These are phyloP conservation scores for Macroteleia sp. DNA, from an alignment of 2,888 invertebrate species.

Conservation along the genomic window DNA sequence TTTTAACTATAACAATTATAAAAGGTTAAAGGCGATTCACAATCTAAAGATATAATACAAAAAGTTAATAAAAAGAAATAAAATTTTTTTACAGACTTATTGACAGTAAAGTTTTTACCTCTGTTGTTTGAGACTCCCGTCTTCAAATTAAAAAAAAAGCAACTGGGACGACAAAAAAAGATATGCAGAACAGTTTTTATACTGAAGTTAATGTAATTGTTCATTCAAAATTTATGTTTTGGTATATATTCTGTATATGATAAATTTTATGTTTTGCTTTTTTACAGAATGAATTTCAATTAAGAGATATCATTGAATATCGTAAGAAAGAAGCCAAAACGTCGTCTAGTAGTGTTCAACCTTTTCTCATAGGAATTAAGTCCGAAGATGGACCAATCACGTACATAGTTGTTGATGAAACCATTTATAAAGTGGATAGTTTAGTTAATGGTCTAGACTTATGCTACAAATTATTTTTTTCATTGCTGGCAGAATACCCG, in stretches of 20 bases:
- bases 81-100: slow-evolving; percentile 2
- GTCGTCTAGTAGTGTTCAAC: not conserved
- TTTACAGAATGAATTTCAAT: not conserved
- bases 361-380: slow-evolving; percentile 1
- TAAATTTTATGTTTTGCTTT: not conserved
- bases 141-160: not conserved
- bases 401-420: slow-evolving; percentile 17
- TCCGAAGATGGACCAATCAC: not conserved
- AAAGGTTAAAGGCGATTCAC: not conserved
- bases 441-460: slow-evolving; percentile 7
- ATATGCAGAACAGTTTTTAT: slow-evolving; percentile 1
- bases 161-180: not conserved
- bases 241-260: not conserved
- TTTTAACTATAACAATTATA: not conserved
- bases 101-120: not conserved
- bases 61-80: not conserved
- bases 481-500: slow-evolving; percentile 1
- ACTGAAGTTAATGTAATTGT: slow-evolving; percentile 1
- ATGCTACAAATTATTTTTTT: slow-evolving; percentile 25
- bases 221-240: not conserved
- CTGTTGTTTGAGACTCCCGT: not conserved
- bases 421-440: slow-evolving; percentile 7
- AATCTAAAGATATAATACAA: not conserved
- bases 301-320: not conserved
- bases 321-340: not conserved